Percentiles rank a stretch among this genome's conserved stretches.
Conservation (phyloP, 2,797 vertebrate species). For the Sebastes variabilis region DNA sequence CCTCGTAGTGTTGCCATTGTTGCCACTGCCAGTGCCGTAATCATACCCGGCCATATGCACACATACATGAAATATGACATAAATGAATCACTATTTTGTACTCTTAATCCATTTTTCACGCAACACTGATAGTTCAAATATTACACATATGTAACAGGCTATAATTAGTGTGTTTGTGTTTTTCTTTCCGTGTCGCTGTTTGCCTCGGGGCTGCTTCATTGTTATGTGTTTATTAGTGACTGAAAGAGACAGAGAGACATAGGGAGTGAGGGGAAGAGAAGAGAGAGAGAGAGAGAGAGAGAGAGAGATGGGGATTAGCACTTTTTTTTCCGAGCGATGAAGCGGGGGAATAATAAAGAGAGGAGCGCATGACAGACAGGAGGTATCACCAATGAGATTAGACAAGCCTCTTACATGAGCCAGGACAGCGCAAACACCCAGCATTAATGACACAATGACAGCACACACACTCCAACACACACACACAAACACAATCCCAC, state of each 20-base stretch:
- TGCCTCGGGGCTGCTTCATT: slow-evolving; percentile 78
- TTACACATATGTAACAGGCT: slow-evolving; percentile 78
- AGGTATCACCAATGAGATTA: slow-evolving; percentile 96
- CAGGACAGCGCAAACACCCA: slow-evolving; percentile 91
- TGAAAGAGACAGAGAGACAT: slow-evolving; percentile 75
- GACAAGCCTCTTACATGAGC: slow-evolving; percentile 96
- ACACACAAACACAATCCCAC: slow-evolving; percentile 61
- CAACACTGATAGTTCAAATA: slow-evolving; percentile 78
- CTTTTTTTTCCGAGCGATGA: slow-evolving; percentile 48
- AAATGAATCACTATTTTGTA: slow-evolving; percentile 76
- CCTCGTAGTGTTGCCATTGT: slow-evolving; percentile 54
- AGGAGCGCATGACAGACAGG: slow-evolving; percentile 86
- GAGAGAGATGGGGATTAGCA: slow-evolving; percentile 69
- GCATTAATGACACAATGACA: slow-evolving; percentile 94
- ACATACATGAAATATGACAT: slow-evolving; percentile 68
- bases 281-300: slow-evolving; percentile 11
- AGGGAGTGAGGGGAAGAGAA: slow-evolving; percentile 30
- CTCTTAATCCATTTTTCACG: slow-evolving; percentile 76
- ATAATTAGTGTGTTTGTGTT: slow-evolving; percentile 83
- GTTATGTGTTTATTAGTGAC: slow-evolving; percentile 83
- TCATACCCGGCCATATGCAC: slow-evolving; percentile 69
- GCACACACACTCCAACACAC: slow-evolving; percentile 67
- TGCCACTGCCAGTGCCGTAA: slow-evolving; percentile 57
- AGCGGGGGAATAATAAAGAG: slow-evolving; percentile 85
- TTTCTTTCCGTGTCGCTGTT: slow-evolving; percentile 69